Evolutionary conservation across 2,888 invertebrate genomes (phyloP).

Genomic region (Barypeithes pellucidus): DNA sequence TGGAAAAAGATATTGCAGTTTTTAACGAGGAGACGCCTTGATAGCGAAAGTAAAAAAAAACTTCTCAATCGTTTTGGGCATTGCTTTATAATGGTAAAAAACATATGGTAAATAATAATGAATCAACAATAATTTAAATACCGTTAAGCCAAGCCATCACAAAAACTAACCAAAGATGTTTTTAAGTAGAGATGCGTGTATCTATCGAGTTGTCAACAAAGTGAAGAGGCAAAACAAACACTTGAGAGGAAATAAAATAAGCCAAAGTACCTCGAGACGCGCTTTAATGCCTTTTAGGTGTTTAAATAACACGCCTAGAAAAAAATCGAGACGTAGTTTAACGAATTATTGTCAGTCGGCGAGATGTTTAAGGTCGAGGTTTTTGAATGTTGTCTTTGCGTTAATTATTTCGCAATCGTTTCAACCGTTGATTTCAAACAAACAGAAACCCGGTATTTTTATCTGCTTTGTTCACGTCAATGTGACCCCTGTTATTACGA

Average conservation of each 20-base stretch:
- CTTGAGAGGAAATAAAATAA: conserved; percentile 43
- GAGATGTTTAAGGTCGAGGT: neutral
- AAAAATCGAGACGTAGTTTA: conserved; percentile 25
- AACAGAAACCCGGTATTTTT: too few relatives aligned
- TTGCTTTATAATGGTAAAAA: neutral
- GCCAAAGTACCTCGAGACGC: conserved; percentile 24
- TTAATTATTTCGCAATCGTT: neutral
- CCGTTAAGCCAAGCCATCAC: conserved; percentile 5
- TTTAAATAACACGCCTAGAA: conserved; percentile 31
- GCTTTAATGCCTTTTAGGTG: conserved; percentile 33
- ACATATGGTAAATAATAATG: neutral
- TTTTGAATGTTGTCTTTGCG: neutral
- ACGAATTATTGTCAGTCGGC: conserved; percentile 1
- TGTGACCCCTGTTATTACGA: too few relatives aligned
- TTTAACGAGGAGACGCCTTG: too few relatives aligned
- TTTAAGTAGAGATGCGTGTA: conserved; percentile 47
- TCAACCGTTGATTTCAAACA: too few relatives aligned
- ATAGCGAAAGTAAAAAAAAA: too few relatives aligned
- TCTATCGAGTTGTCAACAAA: conserved; percentile 44
- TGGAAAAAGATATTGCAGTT: too few relatives aligned
- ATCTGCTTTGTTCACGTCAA: too few relatives aligned
- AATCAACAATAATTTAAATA: conserved; percentile 18
- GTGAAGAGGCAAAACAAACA: conserved; percentile 45
- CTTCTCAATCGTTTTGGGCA: too few relatives aligned
- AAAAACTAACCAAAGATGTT: conserved; percentile 22